Evolutionary conservation across 2,113 vertebrate species (phyloP), one percentile per base, ranked within the genome.

Genomic region (Empidonax traillii): DNA sequence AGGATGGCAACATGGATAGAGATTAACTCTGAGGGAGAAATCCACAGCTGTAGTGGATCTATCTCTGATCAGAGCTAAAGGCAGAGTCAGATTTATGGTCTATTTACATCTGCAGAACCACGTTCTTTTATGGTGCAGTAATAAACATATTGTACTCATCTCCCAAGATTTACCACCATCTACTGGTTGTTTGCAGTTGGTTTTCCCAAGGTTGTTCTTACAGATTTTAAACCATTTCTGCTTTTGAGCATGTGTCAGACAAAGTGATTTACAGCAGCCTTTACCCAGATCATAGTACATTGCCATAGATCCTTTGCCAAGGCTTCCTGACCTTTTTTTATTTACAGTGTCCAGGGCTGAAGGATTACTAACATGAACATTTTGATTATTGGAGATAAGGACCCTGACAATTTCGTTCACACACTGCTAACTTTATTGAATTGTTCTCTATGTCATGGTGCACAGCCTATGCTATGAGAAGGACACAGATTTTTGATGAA

Each of bases 361-460:
- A 94, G 56, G 69, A 95, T 95, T 90, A 79, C 88, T 81, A 86
- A 46, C 1, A 6, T 55, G 73, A 30, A 65, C 62, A 19, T 65
- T 96, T 89, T 90, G 79, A 56, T 92, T 82, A 87, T 88, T 84
- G 72, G 47, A 84, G 90, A 95, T 84, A 93, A 97, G 68, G 10
- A 33, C 31, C n/a, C 41, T 85, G 65, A 75, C 66, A 93, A 65
- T 90, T 91, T 88, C 2, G 8, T 87, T 96, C 92, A 90, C 68
- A 81, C 76, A 15, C 85, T 81, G 53, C 76, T 94, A 53, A 78
- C 85, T 95, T 85, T 88, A 93, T 85, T 90, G 88, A 93, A 75
- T 84, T 87, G 73, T 94, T 79, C 68, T 47, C 83, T 75, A 9
- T 53, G 56, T 61, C 53, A 49, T 46, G 49, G 56, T 61, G 44